Base-by-base conservation (phyloP, 2,113 vertebrate species). In the Bothrops jararaca region DNA sequence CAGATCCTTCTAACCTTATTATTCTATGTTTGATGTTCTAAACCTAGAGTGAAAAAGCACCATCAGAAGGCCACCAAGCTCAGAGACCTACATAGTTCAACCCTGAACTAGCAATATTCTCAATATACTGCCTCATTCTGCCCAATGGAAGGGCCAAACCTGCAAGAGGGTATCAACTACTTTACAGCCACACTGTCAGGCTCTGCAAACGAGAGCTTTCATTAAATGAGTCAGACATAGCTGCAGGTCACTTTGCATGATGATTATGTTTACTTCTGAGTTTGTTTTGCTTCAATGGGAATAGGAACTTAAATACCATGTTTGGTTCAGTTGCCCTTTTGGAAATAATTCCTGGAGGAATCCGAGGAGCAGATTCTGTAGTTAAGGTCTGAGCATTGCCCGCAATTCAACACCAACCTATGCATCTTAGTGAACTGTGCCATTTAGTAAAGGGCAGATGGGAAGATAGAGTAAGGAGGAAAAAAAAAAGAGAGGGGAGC, bases 371-470 rank as follows among this genome's bases (percentile, higher is more conserved):
- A 95, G 93, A 95, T 15, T 52, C 34, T 24, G 90, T 23, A 96
- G 93, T 94, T 95, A 92, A 95, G 95, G 93, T 93, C 94, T 95
- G 90, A 91, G n/a, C 92, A 89, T 45, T 26, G 93, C 94, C 95
- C 94, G 89, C 94, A 95, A 95, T 95, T 50, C 45, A 95, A 90
- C 94, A 94, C 95, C 94, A 95, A 42, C 2, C 94, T 56, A 22
- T 94, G 95, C 93, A 94, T 96, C 93, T 90, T 34, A 88, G 90
- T 95, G 95, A 97, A 94, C 95, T 85, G 26, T 96, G 95, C 94
- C 96, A 97, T 97, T 97, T 96, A 96, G 69, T 88, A 97, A 97
- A 97, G 95, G 95, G 95, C 96, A 97, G 52, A 93, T 0, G 45
- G 64, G 94, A 2, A 39, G 95, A 93, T 10, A 93, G 93, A 89